Conservation (phyloP, 2,113 vertebrate genomes). For the Glareola pratincola region DNA sequence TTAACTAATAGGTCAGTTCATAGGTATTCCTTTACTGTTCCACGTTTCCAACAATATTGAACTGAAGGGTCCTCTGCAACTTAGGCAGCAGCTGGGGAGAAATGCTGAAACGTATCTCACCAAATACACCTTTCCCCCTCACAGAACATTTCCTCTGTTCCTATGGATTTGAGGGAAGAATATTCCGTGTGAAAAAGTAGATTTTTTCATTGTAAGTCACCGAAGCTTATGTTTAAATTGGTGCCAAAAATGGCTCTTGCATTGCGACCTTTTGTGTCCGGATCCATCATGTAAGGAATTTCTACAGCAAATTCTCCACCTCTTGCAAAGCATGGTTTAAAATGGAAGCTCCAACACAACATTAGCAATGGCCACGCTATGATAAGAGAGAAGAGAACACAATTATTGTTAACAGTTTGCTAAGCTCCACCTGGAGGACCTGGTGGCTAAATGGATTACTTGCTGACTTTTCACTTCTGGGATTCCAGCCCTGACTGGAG, state of each 20-base stretch:
- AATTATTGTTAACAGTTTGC: conserved; percentile 42
- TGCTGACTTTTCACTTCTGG: conserved; percentile 68
- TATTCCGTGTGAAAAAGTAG: background rate
- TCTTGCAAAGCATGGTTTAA: conserved; percentile 29
- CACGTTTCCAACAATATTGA: background rate
- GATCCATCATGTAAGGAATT: conserved; percentile 27
- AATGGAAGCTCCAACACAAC: background rate
- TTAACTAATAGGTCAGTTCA: background rate
- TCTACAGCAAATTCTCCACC: conserved; percentile 35
- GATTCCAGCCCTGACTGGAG: conserved; percentile 62
- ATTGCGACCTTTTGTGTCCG: background rate
- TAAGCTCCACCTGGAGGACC: conserved; percentile 61
- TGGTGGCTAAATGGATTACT: conserved; percentile 69
- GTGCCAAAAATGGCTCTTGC: background rate
- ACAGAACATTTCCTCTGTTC: background rate
- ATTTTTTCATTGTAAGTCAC: conserved; percentile 31
- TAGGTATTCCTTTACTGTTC: background rate
- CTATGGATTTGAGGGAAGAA: background rate
- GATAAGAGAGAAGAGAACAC: conserved; percentile 29
- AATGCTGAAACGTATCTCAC: background rate
- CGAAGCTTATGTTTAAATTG: conserved; percentile 23
- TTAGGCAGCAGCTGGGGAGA: background rate
- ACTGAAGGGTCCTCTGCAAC: background rate
- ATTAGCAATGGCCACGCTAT: background rate
- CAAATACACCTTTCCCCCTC: background rate